Evolutionary conservation across 92 coral and sea anemone species (phyloP).

Genomic region (Paramuricea clavata): DNA sequence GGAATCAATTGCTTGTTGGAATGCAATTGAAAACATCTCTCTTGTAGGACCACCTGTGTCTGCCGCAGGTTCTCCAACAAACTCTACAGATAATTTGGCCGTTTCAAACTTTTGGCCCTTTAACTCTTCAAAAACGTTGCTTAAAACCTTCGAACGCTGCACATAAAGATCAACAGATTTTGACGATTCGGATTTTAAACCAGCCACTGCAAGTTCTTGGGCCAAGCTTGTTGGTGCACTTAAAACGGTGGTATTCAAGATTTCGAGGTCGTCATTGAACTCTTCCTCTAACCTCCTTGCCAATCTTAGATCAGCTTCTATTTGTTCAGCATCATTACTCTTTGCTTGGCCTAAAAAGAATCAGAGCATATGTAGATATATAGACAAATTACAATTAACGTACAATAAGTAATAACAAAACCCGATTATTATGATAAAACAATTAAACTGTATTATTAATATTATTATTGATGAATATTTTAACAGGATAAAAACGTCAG

Average conservation of each 20-base stretch:
- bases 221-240: not conserved
- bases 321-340: constrained; percentile 17
- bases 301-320: constrained; percentile 29
- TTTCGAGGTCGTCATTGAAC: constrained; percentile 15
- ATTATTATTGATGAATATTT: no score
- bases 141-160: constrained; percentile 28
- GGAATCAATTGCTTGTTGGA: constrained; percentile 28
- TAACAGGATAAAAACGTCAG: no score
- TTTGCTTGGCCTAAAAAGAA: constrained; percentile 14
- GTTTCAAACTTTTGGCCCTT: constrained; percentile 26
- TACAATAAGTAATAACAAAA: no score
- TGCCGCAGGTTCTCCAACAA: constrained; percentile 54
- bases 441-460: no score
- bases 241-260: not conserved
- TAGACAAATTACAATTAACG: no score
- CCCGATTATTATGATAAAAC: no score
- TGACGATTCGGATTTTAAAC: not conserved
- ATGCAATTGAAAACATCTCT: constrained; percentile 36
- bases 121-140: constrained; percentile 33
- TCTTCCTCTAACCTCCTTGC: constrained; percentile 40
- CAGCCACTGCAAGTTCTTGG: constrained; percentile 38
- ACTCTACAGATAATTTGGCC: constrained; percentile 28
- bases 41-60: constrained; percentile 51
- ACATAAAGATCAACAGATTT: constrained; percentile 28
- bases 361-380: not conserved